phyloP scores from a whole-genome alignment of 2,888 invertebrate species.

The Kuschelorhynchus macadamiae region DNA sequence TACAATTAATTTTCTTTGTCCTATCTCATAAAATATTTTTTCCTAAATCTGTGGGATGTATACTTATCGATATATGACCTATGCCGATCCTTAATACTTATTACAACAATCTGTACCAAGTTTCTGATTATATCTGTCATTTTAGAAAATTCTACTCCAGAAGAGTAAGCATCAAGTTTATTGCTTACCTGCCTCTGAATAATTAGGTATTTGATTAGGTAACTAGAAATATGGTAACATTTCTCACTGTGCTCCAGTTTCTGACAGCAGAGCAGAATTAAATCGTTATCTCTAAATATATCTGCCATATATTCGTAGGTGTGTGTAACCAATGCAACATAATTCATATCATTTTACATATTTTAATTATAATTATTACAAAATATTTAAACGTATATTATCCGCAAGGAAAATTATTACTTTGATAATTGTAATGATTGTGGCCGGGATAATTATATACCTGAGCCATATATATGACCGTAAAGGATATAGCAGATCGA shows the following conservation, averaged over 20 bases:
- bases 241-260: background rate
- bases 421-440: conserved; percentile 47
- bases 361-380: conserved; percentile 47
- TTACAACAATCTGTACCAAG: too few relatives aligned
- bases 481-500: conserved; percentile 32
- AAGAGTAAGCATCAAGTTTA: too few relatives aligned
- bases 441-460: conserved; percentile 31
- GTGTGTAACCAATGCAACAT: conserved; percentile 33
- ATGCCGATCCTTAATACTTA: too few relatives aligned
- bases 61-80: too few relatives aligned
- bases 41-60: too few relatives aligned
- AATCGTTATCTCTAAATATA: conserved; percentile 27
- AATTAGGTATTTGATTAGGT: too few relatives aligned
- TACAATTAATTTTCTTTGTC: too few relatives aligned
- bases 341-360: conserved; percentile 44
- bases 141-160: too few relatives aligned
- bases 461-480: conserved; percentile 5
- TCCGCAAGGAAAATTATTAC: conserved; percentile 34
- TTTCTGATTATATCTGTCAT: too few relatives aligned
- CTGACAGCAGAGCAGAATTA: conserved; percentile 15
- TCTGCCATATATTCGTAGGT: conserved; percentile 37
- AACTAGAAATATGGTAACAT: background rate
- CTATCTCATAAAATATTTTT: too few relatives aligned
- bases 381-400: conserved; percentile 41
- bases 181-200: too few relatives aligned